Evolutionary conservation across 2,797 vertebrate species (phyloP).

Genomic region (Triplophysa yarkandensis): DNA sequence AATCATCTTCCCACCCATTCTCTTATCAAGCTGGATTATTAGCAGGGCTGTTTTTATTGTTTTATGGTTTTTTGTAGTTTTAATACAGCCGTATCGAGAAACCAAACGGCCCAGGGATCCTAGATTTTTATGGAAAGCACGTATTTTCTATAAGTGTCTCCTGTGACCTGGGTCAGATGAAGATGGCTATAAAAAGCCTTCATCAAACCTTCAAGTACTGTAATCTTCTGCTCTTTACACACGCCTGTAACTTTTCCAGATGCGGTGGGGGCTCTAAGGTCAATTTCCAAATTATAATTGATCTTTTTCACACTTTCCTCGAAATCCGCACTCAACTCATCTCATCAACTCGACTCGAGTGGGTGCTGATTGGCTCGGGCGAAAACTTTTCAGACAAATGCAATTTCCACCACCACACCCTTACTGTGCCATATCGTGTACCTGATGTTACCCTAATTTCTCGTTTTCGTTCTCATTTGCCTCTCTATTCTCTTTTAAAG

Average conservation of each 20-base stretch:
- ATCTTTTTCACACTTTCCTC: constrained; percentile 3
- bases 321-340: background rate
- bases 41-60: too few species aligned
- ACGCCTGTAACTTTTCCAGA: background rate
- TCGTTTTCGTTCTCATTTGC: background rate
- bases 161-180: constrained; percentile 12
- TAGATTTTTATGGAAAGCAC: constrained; percentile 2
- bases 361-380: constrained; percentile 33
- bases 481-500: constrained; percentile 22
- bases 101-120: constrained; percentile 7
- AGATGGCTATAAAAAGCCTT: constrained; percentile 23
- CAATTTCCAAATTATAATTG: constrained; percentile 16
- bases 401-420: constrained; percentile 16
- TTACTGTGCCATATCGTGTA: background rate
- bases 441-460: constrained; percentile 25
- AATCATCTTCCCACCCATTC: too few species aligned
- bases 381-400: constrained; percentile 17
- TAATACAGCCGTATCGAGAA: background rate
- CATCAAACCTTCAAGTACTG: constrained; percentile 27
- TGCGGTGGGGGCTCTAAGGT: background rate
- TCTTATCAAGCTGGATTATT: too few species aligned
- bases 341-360: constrained; percentile 23
- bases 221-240: constrained; percentile 23
- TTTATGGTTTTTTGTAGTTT: constrained; percentile 5
- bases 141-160: constrained; percentile 18